Evolutionary conservation across 2,113 vertebrate species (phyloP), one percentile per base, ranked within the genome.

Genomic region (Podocnemis expansa): DNA sequence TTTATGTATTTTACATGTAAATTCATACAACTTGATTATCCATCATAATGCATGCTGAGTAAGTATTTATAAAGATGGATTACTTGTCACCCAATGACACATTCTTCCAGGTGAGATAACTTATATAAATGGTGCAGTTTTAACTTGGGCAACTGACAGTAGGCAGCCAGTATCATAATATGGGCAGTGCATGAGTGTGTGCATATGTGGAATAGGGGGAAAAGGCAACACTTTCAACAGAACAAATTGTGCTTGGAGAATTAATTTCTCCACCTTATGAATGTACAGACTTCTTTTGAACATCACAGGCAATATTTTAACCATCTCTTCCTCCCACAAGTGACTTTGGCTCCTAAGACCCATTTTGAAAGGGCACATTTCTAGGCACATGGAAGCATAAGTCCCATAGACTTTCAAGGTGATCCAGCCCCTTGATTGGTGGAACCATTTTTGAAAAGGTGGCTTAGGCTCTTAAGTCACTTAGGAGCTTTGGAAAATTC

Each of bases 51-150:
- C 29, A 55, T 19, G 55, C 10, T n/a, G 43, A 94, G 90, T 63
- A 93, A 47, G 76, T 84, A 55, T 88, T 95, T 90, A 92, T 92
- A 86, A 89, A 94, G 81, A 90, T 0, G 87, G 16, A 76, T 92
- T 22, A 85, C 67, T 87, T 92, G 67, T 87, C 27, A 82, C 47
- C 81, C 31, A 80, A 1, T 2, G 12, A 58, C 89, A 81, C 5
- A 17, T 90, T 92, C 86, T 94, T 93, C 58, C 45, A 86, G 82
- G 63, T 70, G 67, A 78, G 12, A 19, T 29, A 67, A 27, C 7
- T 82, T 92, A 86, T 89, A 49, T 52, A 91, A 93, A 95, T 10
- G 73, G 34, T 80, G 45, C 25, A 54, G 63, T 79, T 88, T 93
- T 54, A 93, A 79, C 84, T 88, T 73, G 22, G 87, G 13, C 47